Conservation (phyloP, 2,113 vertebrate genomes). For the Perccottus glenii region DNA sequence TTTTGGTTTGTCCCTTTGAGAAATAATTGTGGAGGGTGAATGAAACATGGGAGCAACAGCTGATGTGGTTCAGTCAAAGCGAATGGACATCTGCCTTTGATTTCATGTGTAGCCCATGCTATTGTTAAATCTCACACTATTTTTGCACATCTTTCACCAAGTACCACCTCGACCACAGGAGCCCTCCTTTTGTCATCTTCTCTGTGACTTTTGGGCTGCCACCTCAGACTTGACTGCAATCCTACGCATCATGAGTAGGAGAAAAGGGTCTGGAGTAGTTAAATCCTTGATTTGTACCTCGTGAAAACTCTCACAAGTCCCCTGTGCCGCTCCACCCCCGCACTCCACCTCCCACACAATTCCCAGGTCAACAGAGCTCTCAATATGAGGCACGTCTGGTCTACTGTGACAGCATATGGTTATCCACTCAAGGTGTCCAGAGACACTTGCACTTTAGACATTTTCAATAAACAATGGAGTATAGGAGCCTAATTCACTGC, state of each 20-base stretch:
- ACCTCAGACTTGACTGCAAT: slow-evolving; percentile 14
- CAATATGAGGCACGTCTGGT: slow-evolving; percentile 77
- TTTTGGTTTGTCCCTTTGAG: slow-evolving; percentile 65
- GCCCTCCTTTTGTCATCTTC: slow-evolving; percentile 1
- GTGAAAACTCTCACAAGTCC: slow-evolving; percentile 71
- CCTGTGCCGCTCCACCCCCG: slow-evolving; percentile 60
- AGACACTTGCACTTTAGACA: slow-evolving; percentile 65
- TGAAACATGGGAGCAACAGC: slow-evolving; percentile 70
- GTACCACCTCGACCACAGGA: slow-evolving; percentile 3
- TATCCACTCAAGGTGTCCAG: slow-evolving; percentile 78
- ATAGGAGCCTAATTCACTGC: slow-evolving; percentile 47
- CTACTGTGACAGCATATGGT: slow-evolving; percentile 81
- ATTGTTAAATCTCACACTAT: slow-evolving; percentile 24
- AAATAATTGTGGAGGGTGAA: slow-evolving; percentile 61
- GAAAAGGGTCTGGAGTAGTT: slow-evolving; percentile 62
- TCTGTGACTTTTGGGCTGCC: slow-evolving; percentile 11
- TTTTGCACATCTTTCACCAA: slow-evolving; percentile 12
- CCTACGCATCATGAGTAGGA: slow-evolving; percentile 40
- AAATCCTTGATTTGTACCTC: slow-evolving; percentile 82
- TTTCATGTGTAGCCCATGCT: slow-evolving; percentile 61
- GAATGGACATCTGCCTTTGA: slow-evolving; percentile 75
- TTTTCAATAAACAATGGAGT: slow-evolving; percentile 61
- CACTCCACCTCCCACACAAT: slow-evolving; percentile 78
- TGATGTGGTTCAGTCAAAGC: slow-evolving; percentile 66
- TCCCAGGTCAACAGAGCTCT: slow-evolving; percentile 80